Base-by-base conservation (phyloP, 2,888 invertebrate species). In the Chrysodeixis includens region DNA sequence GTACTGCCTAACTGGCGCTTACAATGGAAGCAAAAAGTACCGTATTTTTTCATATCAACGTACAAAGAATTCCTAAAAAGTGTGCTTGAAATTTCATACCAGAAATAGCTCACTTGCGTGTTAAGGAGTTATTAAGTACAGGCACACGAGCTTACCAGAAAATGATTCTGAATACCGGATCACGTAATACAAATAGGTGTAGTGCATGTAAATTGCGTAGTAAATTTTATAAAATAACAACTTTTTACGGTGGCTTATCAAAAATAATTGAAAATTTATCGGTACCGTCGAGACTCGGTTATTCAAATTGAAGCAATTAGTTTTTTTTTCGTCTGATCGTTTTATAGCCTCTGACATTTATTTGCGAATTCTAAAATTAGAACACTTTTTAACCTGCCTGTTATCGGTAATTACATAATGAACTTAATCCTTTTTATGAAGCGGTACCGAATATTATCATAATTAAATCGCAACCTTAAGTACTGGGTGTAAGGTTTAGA, bases 41-140 rank as follows among this genome's bases (percentile, higher is more conserved):
- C 9, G 7, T 32, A 53, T 56, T 54, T 67, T 61, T 65, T 20
- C 55, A n/a, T 54, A 56, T 26, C 18, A 30, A n/a, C 51, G 44
- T 52, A 16, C 61, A 49, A 4, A 53, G 53, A 61, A 55, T 26
- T 46, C 18, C 58, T 60, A 61, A 60, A 30, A 59, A 62, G 16
- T 22, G 49, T 49, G 44, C 64, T 62, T 61, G 44, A 69, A 65
- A 56, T 12, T 26, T 61, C 46, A 5, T 40, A 56, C 71, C 56
- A 61, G 65, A 79, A 73, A 78, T 80, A 79, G 69, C 59, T n/a
- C 51, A 7, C 8, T 79, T 69, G 80, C 80, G 71, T 80, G 80
- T 46, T 46, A 1, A 30, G n/a, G 6, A 46, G 73, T 70, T 71
- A 76, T 80, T 79, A 81, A 73, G 59, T 49, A 58, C 18, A 46